phyloP scores from a whole-genome alignment of 2,113 vertebrate species.

The Rallus limicola region DNA sequence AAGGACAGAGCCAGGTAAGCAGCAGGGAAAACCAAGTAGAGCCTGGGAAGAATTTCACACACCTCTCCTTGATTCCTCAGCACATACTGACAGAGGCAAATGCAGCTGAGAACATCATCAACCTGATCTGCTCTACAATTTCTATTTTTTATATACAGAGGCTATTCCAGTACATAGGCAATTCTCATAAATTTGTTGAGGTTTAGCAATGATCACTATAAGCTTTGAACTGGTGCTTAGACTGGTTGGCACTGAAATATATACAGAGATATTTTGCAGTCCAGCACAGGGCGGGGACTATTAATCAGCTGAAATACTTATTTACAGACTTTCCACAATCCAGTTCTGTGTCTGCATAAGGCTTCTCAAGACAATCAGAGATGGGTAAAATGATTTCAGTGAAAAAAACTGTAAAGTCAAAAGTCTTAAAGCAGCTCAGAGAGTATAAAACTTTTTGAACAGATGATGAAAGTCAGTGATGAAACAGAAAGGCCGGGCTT shows the following conservation, averaged over 20 bases:
- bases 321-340: background rate
- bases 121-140: background rate
- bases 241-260: background rate
- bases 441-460: background rate
- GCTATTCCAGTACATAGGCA: background rate
- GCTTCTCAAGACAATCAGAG: background rate
- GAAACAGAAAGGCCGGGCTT: background rate
- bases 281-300: background rate
- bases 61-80: background rate
- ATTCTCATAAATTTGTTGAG: background rate
- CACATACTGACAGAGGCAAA: background rate
- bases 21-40: background rate
- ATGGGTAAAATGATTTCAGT: background rate
- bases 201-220: background rate
- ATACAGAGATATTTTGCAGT: background rate
- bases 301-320: background rate
- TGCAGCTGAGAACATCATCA: background rate
- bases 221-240: background rate
- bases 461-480: background rate
- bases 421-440: background rate
- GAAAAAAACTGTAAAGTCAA: background rate
- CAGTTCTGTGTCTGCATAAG: background rate
- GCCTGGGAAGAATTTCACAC: background rate
- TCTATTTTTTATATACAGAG: background rate
- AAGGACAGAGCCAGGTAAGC: background rate